Percentiles rank a stretch among this genome's conserved stretches.
These are phyloP conservation scores for Pampusana beccarii DNA, from an alignment of 2,113 vertebrate species.

Conservation along the genomic window DNA sequence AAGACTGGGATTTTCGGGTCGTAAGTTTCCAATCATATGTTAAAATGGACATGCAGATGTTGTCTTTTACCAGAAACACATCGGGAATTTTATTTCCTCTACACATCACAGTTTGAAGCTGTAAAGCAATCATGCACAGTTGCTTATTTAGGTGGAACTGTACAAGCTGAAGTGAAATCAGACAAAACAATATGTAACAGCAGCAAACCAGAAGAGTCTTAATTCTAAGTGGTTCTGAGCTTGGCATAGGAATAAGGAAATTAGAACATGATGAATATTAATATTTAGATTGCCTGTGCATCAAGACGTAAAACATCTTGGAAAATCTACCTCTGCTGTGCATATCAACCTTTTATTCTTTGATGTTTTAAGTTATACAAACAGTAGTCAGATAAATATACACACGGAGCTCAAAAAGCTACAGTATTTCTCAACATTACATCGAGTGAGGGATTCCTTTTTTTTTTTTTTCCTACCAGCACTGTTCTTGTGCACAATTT, in stretches of 20 bases:
- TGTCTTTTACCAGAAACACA: not conserved
- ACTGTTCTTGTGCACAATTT: constrained; percentile 1
- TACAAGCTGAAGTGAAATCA: constrained; percentile 20
- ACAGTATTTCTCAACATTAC: constrained; percentile 20
- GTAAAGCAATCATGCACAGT: not conserved
- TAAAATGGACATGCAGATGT: not conserved
- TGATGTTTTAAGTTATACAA: constrained; percentile 15
- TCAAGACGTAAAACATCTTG: constrained; percentile 16
- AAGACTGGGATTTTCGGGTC: not conserved
- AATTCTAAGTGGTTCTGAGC: constrained; percentile 1
- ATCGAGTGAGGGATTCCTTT: not conserved
- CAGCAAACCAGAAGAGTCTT: constrained; percentile 6
- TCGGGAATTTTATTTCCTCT: not conserved
- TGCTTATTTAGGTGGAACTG: not conserved
- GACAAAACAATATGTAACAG: not conserved
- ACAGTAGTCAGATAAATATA: constrained; percentile 23
- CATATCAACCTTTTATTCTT: not conserved
- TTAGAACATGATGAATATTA: constrained; percentile 38
- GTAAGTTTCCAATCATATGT: not conserved
- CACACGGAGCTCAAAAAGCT: not conserved
- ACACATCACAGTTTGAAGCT: not conserved
- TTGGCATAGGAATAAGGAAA: constrained; percentile 52
- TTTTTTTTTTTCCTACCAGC: not conserved
- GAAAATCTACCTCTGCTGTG: constrained; percentile 1
- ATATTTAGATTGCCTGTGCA: constrained; percentile 7